These are phyloP conservation scores for Oscarella lobularis DNA, from an alignment of 37 sponge, comb jelly and placozoan genomes.

Conservation along the genomic window DNA sequence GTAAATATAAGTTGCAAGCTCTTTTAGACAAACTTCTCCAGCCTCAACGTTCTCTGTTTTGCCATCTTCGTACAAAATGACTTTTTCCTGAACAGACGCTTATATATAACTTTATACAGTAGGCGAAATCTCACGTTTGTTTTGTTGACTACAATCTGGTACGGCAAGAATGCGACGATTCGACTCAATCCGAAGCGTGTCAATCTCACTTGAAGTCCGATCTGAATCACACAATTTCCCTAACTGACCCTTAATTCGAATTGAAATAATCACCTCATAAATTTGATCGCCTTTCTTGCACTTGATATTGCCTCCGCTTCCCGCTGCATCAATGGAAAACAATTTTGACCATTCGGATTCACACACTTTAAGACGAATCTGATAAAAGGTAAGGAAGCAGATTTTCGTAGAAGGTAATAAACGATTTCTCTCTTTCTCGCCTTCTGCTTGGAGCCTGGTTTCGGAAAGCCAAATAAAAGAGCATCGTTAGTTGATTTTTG, in stretches of 20 bases:
- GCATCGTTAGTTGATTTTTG: too few relatives aligned
- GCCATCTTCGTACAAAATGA: too few relatives aligned
- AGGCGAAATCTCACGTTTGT: slow-evolving; percentile 30
- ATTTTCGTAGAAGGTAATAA: too few relatives aligned
- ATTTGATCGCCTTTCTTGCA: slow-evolving; percentile 15
- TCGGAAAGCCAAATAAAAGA: not conserved
- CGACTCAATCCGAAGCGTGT: slow-evolving; percentile 64
- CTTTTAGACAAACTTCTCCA: too few relatives aligned
- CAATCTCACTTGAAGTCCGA: slow-evolving; percentile 50
- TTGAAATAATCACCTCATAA: slow-evolving; percentile 35
- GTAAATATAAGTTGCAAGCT: too few relatives aligned
- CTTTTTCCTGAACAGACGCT: too few relatives aligned
- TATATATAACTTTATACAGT: not conserved
- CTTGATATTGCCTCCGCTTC: slow-evolving; percentile 30
- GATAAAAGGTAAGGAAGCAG: not conserved
- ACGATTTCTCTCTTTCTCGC: too few relatives aligned
- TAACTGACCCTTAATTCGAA: not conserved
- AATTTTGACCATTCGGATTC: slow-evolving; percentile 44
- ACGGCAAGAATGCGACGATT: slow-evolving; percentile 68
- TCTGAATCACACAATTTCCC: slow-evolving; percentile 17
- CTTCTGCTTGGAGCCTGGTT: too few relatives aligned
- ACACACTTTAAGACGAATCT: not conserved
- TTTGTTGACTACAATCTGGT: slow-evolving; percentile 60
- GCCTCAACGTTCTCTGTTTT: too few relatives aligned
- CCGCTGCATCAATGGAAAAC: slow-evolving; percentile 50